phyloP scores from a whole-genome alignment of 2,888 invertebrate genomes.

The Tachina grossa region DNA sequence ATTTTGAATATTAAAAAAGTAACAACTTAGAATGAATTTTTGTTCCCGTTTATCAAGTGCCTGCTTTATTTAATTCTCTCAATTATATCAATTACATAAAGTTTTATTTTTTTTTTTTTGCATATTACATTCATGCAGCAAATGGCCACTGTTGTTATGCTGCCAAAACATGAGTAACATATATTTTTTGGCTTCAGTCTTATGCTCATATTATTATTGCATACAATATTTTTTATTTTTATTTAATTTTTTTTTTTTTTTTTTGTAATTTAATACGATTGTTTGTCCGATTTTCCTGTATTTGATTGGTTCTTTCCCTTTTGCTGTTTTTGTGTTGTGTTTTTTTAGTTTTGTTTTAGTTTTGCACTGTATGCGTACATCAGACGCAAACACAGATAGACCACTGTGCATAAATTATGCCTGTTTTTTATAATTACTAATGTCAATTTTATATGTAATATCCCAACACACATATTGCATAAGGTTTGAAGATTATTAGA shows the following conservation, averaged over 20 bases:
- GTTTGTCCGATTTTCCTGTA: conserved; percentile 52
- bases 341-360: not conserved
- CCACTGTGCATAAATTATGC: conserved; percentile 62
- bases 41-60: not conserved
- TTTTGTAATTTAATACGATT: conserved; percentile 9
- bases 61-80: conserved; percentile 33
- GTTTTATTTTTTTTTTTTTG: conserved; percentile 14
- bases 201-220: not conserved
- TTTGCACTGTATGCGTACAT: conserved; percentile 12
- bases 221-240: not conserved
- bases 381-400: not conserved
- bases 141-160: conserved; percentile 44
- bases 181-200: not conserved
- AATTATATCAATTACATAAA: conserved; percentile 57
- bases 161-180: conserved; percentile 37
- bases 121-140: conserved; percentile 46
- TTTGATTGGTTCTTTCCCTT: conserved; percentile 60
- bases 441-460: conserved; percentile 19
- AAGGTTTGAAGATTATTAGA: too few species aligned
- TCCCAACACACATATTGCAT: not conserved
- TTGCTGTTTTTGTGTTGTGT: conserved; percentile 23
- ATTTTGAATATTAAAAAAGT: too few species aligned
- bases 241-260: conserved; percentile 1
- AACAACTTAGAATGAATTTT: too few species aligned
- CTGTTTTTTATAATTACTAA: conserved; percentile 61